Conservation (phyloP, 35 echinoderm and acorn worm genomes). For the Lytechinus variegatus region DNA sequence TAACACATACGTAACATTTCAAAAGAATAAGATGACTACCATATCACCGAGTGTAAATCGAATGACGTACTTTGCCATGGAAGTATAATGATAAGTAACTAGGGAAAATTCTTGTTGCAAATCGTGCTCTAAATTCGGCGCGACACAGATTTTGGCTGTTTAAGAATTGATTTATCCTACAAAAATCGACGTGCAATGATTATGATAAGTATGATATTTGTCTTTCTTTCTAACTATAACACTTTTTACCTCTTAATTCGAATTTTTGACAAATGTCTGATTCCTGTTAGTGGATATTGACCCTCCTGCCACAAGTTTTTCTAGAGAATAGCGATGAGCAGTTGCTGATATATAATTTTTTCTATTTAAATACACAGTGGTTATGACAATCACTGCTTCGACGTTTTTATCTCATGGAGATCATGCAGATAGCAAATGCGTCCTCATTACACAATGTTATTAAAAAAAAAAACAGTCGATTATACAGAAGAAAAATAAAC, state of each 20-base stretch:
- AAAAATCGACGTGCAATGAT: no score
- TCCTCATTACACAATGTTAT: neutral
- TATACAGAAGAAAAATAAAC: no score
- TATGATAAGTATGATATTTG: neutral
- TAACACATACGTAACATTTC: no score
- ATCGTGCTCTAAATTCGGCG: no score
- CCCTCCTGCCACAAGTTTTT: neutral
- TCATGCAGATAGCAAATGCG: neutral
- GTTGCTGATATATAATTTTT: neutral
- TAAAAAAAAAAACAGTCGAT: no score
- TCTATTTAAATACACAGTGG: neutral
- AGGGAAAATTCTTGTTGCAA: no score
- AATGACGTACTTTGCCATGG: no score
- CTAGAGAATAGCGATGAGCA: neutral
- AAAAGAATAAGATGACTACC: no score
- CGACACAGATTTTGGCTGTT: no score
- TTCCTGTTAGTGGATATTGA: neutral
- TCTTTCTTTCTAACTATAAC: neutral
- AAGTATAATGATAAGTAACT: no score
- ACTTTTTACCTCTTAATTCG: neutral
- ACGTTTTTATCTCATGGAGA: neutral
- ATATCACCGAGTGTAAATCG: no score
- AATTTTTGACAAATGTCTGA: neutral
- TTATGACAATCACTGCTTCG: neutral
- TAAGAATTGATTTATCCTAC: no score